Percentiles rank a stretch among this genome's conserved stretches.
Evolutionary conservation across 1,140 invertebrate genomes (phyloP).

Genomic region (Meteorus sp.): DNA sequence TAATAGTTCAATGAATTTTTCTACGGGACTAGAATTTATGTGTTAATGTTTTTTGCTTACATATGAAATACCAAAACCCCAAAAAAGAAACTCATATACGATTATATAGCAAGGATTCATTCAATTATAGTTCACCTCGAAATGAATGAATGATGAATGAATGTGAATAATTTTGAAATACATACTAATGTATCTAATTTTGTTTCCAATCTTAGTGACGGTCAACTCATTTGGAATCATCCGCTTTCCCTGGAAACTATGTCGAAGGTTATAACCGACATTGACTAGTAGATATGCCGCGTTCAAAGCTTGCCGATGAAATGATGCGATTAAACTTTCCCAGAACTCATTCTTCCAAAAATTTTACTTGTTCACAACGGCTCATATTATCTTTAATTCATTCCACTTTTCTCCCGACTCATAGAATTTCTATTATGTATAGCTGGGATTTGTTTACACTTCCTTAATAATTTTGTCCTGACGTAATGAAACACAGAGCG

Average conservation of each 20-base stretch:
- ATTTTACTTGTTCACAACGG: neutral
- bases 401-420: neutral
- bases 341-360: no score
- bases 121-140: no score
- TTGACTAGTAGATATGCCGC: constrained; percentile 16
- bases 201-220: constrained; percentile 58
- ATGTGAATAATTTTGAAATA: constrained; percentile 43
- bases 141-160: constrained; percentile 36
- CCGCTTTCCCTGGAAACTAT: constrained; percentile 53
- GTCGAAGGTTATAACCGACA: constrained; percentile 50
- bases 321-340: constrained; percentile 28
- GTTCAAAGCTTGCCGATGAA: constrained; percentile 26
- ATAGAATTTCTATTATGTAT: constrained; percentile 10
- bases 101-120: no score
- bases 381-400: constrained; percentile 9
- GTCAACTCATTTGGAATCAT: constrained; percentile 55
- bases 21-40: no score
- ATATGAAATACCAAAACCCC: no score
- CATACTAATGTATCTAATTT: constrained; percentile 57
- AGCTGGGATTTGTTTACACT: no score
- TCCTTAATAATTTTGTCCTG: no score
- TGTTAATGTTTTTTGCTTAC: no score
- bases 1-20: neutral
- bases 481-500: constrained; percentile 6
- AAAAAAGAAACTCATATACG: no score